phyloP scores from a whole-genome alignment of 2,113 vertebrate genomes.

The Archocentrus centrarchus region DNA sequence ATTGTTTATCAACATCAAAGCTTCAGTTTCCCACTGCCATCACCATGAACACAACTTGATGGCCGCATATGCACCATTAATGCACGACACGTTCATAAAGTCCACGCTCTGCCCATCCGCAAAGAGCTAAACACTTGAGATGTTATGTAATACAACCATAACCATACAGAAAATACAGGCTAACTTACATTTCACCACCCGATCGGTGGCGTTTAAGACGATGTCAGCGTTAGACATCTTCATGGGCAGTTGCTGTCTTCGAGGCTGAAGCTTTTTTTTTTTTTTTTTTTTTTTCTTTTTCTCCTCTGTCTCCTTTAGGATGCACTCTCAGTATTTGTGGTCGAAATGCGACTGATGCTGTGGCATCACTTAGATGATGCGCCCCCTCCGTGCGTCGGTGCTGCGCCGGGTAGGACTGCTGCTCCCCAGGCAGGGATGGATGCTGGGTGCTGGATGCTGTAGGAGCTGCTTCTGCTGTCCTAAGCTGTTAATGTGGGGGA shows the following conservation, averaged over 20 bases:
- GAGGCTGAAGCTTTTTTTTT: constrained; percentile 62
- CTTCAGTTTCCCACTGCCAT: constrained; percentile 46
- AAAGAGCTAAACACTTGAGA: constrained; percentile 29
- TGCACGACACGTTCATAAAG: constrained; percentile 42
- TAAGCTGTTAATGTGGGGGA: constrained; percentile 80
- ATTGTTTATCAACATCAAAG: constrained; percentile 75
- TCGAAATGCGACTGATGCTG: constrained; percentile 78
- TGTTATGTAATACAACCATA: constrained; percentile 60
- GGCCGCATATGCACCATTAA: constrained; percentile 42
- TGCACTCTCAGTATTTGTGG: constrained; percentile 64
- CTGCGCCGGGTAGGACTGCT: constrained; percentile 71
- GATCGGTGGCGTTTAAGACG: constrained; percentile 84
- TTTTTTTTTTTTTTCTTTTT: not conserved
- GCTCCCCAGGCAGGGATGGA: constrained; percentile 72
- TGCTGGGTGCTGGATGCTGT: constrained; percentile 60
- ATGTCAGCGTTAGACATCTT: constrained; percentile 89
- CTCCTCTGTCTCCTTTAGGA: constrained; percentile 3
- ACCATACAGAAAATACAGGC: constrained; percentile 22
- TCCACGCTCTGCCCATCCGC: constrained; percentile 12
- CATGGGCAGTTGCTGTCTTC: constrained; percentile 82
- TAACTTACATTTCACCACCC: constrained; percentile 86
- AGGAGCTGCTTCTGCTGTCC: constrained; percentile 73
- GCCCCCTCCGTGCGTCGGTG: constrained; percentile 75
- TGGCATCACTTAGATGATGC: constrained; percentile 84
- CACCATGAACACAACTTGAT: constrained; percentile 55